Evolutionary conservation across 2,113 vertebrate genomes (phyloP), one percentile per base, ranked within the genome.

Genomic region (Pardalotus punctatus): DNA sequence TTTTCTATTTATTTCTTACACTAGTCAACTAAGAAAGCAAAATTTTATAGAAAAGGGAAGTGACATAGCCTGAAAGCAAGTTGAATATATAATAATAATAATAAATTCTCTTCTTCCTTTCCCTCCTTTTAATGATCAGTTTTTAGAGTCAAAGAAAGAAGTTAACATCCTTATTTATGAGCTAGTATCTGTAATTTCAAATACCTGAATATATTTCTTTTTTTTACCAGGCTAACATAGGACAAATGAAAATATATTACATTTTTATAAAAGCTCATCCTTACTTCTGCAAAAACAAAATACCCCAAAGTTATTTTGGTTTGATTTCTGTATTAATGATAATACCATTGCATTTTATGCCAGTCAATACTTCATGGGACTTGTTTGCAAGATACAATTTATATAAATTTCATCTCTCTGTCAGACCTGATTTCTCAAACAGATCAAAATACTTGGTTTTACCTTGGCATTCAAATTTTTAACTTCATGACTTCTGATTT

Each of bases 291-390:
- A 57, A 66, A 66, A 58, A 15, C 11, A 38, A 54, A 61, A 71
- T 5, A 51, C 3, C 5, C 16, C 23, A 18, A 42, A 31, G 3
- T 43, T 48, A 6, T 64, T 53, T 36, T 33, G 4, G 4, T 19
- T 81, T 42, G 69, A 36, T 42, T 54, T 77, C n/a, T 42, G 2
- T 35, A 36, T 70, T 51, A 65, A 56, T 43, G 27, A 23, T 51
- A 54, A 38, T 28, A 11, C 11, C 45, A 9, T 29, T 69, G 21
- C 6, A 36, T 6, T 58, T 69, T 17, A 21, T 25, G 7, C 25
- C 7, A 58, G 7, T 6, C 2, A 1, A 20, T 31, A 16, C 13
- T 84, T 80, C 1, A 3, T 40, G 38, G 25, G 11, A 17, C 17
- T 64, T 84, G 25, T 40, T 90, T 64, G 11, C 17, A 36, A 85